A percentile compares a stretch with the other conserved stretches of the same genome.
phyloP scores from a whole-genome alignment of 1,140 invertebrate species.

The Microplitis mediator region DNA sequence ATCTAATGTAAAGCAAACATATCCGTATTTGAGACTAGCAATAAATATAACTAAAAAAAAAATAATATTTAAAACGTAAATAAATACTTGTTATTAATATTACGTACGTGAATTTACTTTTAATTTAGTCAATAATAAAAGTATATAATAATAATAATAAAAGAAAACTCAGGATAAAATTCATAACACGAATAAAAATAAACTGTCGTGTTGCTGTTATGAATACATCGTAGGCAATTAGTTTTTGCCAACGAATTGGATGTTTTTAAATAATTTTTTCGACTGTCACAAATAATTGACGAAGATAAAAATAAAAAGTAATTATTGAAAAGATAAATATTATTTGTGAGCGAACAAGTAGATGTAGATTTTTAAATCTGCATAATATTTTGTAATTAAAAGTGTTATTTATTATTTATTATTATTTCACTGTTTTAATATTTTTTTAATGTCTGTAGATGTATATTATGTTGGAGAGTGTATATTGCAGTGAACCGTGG shows the following conservation, averaged over 20 bases:
- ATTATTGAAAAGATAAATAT: too few species aligned
- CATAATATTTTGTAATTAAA: too few species aligned
- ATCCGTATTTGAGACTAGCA: neutral
- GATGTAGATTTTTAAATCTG: too few species aligned
- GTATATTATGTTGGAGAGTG: constrained; percentile 2
- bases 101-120: neutral
- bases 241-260: neutral
- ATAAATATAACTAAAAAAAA: neutral
- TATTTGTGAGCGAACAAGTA: too few species aligned
- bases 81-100: too few species aligned
- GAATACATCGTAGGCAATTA: neutral
- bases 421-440: too few species aligned
- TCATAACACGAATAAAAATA: constrained; percentile 5
- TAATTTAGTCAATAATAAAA: too few species aligned
- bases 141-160: too few species aligned
- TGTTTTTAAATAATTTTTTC: neutral
- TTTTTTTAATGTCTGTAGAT: neutral
- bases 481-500: constrained; percentile 22
- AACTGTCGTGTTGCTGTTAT: neutral
- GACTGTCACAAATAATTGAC: neutral
- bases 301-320: neutral
- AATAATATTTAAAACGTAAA: neutral
- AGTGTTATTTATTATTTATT: too few species aligned
- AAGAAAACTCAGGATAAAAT: neutral
- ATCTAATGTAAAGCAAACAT: neutral